A percentile compares a stretch with the other conserved stretches of the same genome.
Evolutionary conservation across 1,140 invertebrate species (phyloP).

Genomic region (Bombus fervidus): DNA sequence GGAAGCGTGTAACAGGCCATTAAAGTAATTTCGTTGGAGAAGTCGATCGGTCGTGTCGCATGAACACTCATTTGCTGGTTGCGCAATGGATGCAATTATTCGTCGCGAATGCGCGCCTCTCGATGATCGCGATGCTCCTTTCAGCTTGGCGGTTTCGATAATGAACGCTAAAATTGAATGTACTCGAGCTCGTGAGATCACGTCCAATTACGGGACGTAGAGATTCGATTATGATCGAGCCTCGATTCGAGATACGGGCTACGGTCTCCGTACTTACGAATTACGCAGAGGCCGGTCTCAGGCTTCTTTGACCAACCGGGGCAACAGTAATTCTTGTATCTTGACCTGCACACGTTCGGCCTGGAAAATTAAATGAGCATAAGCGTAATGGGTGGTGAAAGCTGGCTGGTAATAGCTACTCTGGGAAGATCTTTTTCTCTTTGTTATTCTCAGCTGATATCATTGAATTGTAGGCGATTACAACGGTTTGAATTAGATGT

Average conservation of each 20-base stretch:
- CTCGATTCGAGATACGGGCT: background rate
- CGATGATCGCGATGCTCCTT: conserved; percentile 46
- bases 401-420: background rate
- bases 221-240: background rate
- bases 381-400: background rate
- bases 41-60: conserved; percentile 49
- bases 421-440: background rate
- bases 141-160: background rate
- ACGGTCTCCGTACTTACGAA: conserved; percentile 87
- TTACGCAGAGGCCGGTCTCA: conserved; percentile 88
- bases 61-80: conserved; percentile 57
- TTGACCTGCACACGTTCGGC: conserved; percentile 90
- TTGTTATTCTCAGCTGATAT: too few relatives aligned
- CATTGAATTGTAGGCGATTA: too few relatives aligned
- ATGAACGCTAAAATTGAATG: conserved; percentile 36
- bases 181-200: conserved; percentile 40
- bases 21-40: conserved; percentile 63
- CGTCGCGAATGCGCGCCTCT: conserved; percentile 33
- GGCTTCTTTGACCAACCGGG: conserved; percentile 90
- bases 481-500: too few relatives aligned
- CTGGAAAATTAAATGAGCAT: conserved; percentile 81
- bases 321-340: conserved; percentile 89
- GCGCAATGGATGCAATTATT: conserved; percentile 56
- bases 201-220: conserved; percentile 14
- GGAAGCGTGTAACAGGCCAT: conserved; percentile 66